phyloP scores from a whole-genome alignment of 2,888 invertebrate species.

The Siphlonurus alternatus region DNA sequence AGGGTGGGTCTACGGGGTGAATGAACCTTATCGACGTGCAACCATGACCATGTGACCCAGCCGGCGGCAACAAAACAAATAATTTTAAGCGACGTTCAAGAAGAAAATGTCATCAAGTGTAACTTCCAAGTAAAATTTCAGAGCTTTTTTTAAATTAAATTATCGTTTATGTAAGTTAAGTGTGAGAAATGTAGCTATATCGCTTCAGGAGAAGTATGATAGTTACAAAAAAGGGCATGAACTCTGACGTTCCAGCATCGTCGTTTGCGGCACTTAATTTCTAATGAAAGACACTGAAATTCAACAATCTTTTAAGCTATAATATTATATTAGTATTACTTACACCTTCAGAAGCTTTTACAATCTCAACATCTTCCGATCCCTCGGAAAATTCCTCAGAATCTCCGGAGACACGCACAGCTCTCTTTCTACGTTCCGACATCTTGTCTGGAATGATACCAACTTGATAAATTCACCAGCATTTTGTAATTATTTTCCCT shows the following conservation, averaged over 20 bases:
- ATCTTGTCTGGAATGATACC: conserved; percentile 11
- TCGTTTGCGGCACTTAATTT: too few species aligned
- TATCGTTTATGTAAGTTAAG: too few species aligned
- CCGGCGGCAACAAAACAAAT: neutral
- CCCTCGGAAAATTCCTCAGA: conserved; percentile 13
- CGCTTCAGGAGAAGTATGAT: too few species aligned
- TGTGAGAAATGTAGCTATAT: too few species aligned
- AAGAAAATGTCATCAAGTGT: neutral
- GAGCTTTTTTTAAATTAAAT: too few species aligned
- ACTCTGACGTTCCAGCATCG: neutral
- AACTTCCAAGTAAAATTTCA: too few species aligned
- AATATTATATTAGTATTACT: too few species aligned
- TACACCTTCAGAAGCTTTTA: conserved; percentile 12
- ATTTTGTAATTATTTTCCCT: too few species aligned
- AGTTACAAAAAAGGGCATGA: neutral
- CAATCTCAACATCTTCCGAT: conserved; percentile 9
- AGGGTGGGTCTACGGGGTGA: neutral
- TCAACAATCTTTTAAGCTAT: too few species aligned
- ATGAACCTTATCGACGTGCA: neutral
- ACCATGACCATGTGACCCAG: neutral
- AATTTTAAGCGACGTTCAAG: neutral
- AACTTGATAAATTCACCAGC: neutral
- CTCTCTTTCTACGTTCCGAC: conserved; percentile 12
- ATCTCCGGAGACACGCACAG: conserved; percentile 11
- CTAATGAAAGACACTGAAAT: too few species aligned